phyloP scores from a whole-genome alignment of 2,113 vertebrate genomes.

The rat (Rattus norvegicus) region DNA sequence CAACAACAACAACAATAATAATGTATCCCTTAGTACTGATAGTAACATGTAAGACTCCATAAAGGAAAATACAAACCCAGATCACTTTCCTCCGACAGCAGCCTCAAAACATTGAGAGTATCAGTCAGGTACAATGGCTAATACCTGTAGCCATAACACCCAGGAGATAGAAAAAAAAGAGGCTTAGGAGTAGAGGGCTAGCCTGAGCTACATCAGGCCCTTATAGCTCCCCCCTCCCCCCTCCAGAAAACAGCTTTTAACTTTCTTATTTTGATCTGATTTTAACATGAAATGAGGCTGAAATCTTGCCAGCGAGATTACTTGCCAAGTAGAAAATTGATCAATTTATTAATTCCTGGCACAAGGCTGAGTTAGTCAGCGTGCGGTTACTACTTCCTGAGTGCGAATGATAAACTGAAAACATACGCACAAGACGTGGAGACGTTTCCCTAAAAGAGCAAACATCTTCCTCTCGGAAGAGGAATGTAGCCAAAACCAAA shows the following conservation, averaged over 20 bases:
- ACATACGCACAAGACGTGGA: neutral
- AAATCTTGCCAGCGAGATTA: slow-evolving; percentile 41
- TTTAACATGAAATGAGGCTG: slow-evolving; percentile 55
- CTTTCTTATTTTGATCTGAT: slow-evolving; percentile 42
- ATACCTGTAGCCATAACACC: neutral
- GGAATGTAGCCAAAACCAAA: neutral
- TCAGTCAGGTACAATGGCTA: neutral
- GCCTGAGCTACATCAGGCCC: neutral
- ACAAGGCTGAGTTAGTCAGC: slow-evolving; percentile 28
- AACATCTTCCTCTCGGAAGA: slow-evolving; percentile 19
- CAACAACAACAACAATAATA: neutral
- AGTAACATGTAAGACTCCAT: neutral
- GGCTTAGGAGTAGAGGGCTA: neutral
- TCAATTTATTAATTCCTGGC: slow-evolving; percentile 50
- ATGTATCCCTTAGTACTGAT: neutral
- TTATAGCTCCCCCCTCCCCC: neutral
- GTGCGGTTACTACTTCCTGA: slow-evolving; percentile 45
- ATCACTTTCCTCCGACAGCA: neutral
- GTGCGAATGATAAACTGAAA: neutral
- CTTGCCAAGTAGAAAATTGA: slow-evolving; percentile 51
- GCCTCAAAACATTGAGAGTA: neutral
- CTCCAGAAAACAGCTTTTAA: neutral
- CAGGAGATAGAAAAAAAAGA: neutral
- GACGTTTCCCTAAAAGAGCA: slow-evolving; percentile 40
- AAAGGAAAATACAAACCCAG: neutral